Percentiles rank a stretch among this genome's conserved stretches.
Conservation (phyloP, 2,888 invertebrate genomes). For the Therioaphis trifolii region DNA sequence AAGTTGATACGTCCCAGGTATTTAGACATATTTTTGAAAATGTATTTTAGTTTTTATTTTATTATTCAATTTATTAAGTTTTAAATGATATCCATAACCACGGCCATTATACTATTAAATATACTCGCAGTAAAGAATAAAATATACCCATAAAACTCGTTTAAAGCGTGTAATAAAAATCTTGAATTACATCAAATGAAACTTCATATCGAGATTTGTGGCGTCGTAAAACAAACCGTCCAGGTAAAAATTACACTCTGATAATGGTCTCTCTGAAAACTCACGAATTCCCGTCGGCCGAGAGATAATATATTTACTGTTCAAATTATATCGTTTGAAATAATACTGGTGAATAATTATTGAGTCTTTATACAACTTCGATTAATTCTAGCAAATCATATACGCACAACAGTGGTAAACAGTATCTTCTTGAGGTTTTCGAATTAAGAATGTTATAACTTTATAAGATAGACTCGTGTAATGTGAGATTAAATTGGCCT, state of each 20-base stretch:
- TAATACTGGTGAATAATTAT: background rate
- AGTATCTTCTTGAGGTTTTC: too few species aligned
- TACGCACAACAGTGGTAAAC: too few species aligned
- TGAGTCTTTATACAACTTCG: background rate
- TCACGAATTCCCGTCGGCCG: background rate
- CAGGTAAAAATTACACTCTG: constrained; percentile 24
- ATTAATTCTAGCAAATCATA: background rate
- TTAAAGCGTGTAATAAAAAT: constrained; percentile 47
- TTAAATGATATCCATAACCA: constrained; percentile 1
- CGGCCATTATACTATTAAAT: background rate
- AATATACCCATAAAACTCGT: constrained; percentile 48
- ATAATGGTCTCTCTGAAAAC: constrained; percentile 16
- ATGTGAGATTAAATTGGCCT: too few species aligned
- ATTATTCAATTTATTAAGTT: constrained; percentile 1
- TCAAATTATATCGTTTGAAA: background rate
- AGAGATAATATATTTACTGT: background rate
- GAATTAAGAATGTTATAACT: too few species aligned
- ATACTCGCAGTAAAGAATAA: constrained; percentile 13
- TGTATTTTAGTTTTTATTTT: constrained; percentile 4
- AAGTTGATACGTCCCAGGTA: too few species aligned
- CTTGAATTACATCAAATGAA: constrained; percentile 33
- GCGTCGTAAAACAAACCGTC: constrained; percentile 35
- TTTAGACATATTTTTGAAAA: background rate
- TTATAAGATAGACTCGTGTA: too few species aligned
- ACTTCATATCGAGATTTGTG: constrained; percentile 45